Evolutionary conservation across 2,888 invertebrate species (phyloP), one percentile per base, ranked within the genome.

Genomic region (Oscheius sp.): DNA sequence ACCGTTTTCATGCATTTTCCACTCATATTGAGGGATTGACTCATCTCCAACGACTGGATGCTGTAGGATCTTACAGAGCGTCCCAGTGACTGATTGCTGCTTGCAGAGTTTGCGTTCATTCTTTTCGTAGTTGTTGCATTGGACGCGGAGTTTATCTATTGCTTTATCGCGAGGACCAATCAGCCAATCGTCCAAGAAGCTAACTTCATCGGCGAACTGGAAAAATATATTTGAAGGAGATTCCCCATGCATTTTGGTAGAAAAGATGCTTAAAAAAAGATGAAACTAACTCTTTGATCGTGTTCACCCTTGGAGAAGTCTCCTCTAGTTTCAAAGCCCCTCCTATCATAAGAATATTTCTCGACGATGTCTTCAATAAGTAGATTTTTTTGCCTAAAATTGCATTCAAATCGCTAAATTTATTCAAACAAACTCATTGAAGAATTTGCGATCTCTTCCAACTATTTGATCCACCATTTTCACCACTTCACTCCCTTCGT

Each of bases 91-190:
- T 73, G 94, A 95, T 45, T 91, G 89, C 50, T 91, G 91, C 88
- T 96, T 96, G 88, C 96, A 96, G 87, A 94, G 92, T 81, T 93
- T 92, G 77, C 91, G 89, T 0, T 94, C 93, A 82, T 91, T 90
- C 83, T 91, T 91, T 95, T 96, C 96, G 95, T 96, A 96, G 67
- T 34, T 48, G 31, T 91, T 91, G 87, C 95, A 95, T 68, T 93
- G 92, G 15, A 91, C 90, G 64, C 91, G 91, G 72, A 97, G 89
- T 73, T 92, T 92, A 3, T 90, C 89, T 45, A 92, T 90, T 76
- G 92, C 93, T 58, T 91, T 34, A 0, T 58, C 46, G 6, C 63
- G 25, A 20, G 73, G 37, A 8, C 68, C 63, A 3, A 68, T 70
- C 8, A 70, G 34, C 12, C 73, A 70, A 15, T 61, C 64, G 33